Base-by-base conservation (phyloP, 2,888 invertebrate species). In the Morinoia aosen region DNA sequence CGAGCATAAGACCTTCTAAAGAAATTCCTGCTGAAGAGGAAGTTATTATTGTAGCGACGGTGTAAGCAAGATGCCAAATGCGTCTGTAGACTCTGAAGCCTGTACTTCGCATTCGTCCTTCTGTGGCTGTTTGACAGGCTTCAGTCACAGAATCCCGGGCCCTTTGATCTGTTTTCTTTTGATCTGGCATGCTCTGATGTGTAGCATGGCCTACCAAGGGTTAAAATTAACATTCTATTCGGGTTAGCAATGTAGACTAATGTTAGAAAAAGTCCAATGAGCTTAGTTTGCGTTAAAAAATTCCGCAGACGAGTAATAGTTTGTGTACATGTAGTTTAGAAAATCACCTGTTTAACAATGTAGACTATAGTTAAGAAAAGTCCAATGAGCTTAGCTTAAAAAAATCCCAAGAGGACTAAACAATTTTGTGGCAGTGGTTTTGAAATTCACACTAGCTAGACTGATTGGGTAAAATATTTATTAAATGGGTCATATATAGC, bases 121-220 rank as follows among this genome's bases (percentile, higher is more conserved):
- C 76, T 33, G 33, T 33, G 8, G 76, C 76, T 76, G 76, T 76
- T 76, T 76, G 76, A 76, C 76, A 48, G 48, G 39, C 90, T 40
- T 90, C 90, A 40, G 48, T 90, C 90, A 40, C n/a, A 14, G 16
- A 90, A 90, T 90, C 90, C 90, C 12, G 25, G 40, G 16, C 8
- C 90, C 40, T 90, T 90, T 90, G 40, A 90, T 90, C 90, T 90
- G 40, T 25, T 90, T 90, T 76, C 76, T 8, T 76, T 76, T 76
- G 76, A 76, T 76, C 76, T 76, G 76, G 76, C 76, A 33, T 76
- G 10, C 25, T 33, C 33, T 76, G 76, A 76, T 76, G 76, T 76
- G 76, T 33, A 76, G 76, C 33, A 16, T 33, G 25, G 33, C 76
- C 33, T 33, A 76, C 76, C 25, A 16, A 25, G 25, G 25, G 76